These are phyloP conservation scores for Zapus hudsonius DNA, from an alignment of 2,113 vertebrate species.

Conservation along the genomic window DNA sequence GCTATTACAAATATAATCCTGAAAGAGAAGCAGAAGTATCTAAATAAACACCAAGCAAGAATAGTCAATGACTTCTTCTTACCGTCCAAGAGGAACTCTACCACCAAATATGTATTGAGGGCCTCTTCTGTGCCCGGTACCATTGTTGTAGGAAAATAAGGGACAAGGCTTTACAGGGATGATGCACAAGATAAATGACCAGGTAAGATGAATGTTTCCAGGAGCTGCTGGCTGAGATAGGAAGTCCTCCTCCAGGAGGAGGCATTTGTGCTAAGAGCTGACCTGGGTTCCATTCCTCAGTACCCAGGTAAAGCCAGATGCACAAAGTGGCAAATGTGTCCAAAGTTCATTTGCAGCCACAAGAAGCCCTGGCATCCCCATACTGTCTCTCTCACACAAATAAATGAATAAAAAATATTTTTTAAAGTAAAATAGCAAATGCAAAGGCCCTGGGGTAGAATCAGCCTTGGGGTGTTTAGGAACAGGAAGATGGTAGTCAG, in stretches of 20 bases:
- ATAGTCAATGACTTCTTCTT: neutral
- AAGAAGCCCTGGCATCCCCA: too few relatives aligned
- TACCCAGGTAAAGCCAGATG: too few relatives aligned
- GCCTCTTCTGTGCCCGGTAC: neutral
- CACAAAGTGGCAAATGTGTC: too few relatives aligned
- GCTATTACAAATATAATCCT: neutral
- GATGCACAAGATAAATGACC: neutral
- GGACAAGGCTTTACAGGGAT: neutral
- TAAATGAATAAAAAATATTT: too few relatives aligned
- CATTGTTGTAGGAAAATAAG: neutral
- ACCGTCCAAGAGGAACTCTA: neutral
- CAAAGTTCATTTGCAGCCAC: too few relatives aligned
- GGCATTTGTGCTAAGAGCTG: neutral
- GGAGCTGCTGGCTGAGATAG: neutral
- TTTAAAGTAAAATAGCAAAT: neutral
- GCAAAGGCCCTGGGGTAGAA: neutral
- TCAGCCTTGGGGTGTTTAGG: neutral
- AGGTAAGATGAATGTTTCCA: neutral
- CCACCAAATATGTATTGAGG: neutral
- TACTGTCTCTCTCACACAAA: too few relatives aligned
- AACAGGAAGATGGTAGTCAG: neutral
- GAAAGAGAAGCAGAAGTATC: constrained; percentile 17
- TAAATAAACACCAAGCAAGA: neutral
- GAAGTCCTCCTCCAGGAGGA: neutral
- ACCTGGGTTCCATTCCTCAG: too few relatives aligned